Evolutionary conservation across 2,888 invertebrate genomes (phyloP), one percentile per base, ranked within the genome.

Genomic region (Synanthedon formicaeformis): DNA sequence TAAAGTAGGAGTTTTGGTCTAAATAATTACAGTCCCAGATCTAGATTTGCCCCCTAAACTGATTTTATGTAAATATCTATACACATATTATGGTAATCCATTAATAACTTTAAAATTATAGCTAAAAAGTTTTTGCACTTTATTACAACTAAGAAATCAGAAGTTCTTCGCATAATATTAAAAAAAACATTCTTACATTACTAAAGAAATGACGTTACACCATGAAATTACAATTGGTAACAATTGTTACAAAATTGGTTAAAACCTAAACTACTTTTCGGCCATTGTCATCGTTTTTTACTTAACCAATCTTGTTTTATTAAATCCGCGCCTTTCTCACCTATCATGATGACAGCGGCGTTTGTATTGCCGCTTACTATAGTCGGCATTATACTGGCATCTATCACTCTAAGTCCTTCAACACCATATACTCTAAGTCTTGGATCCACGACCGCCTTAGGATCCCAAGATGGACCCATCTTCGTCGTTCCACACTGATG

Each of bases 311-410:
- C 95, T 75, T 93, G 91, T 76, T 96, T 96, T 54, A 96, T 91
- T 66, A 96, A 84, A 82, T 96, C 96, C 0, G 96, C 90, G 4
- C 95, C 96, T 72, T 96, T 96, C 69, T 96, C 96, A 0, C 92
- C 96, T 40, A 96, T 94, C 96, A 96, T 96, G 51, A 96, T 94
- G n/a, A 93, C 92, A 0, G 96, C 95, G 0, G 96, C 96, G 74
- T 96, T 96, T 1, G 96, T 96, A 69, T 96, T 96, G 6, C 96
- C 96, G 66, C 95, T 95, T 34, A 92, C 92, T 62, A 96, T 94
- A 1, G 93, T 93, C 0, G 96, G 96, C 95, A 96, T 96, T 61
- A 96, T 92, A 64, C 94, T 94, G 40, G 95, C 95, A 69, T 96
- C 96, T 61, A 96, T 92, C 14, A 96, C 94, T 58, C 96, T 88